phyloP scores from a whole-genome alignment of 2,888 invertebrate species.

The Drosophila siamana region DNA sequence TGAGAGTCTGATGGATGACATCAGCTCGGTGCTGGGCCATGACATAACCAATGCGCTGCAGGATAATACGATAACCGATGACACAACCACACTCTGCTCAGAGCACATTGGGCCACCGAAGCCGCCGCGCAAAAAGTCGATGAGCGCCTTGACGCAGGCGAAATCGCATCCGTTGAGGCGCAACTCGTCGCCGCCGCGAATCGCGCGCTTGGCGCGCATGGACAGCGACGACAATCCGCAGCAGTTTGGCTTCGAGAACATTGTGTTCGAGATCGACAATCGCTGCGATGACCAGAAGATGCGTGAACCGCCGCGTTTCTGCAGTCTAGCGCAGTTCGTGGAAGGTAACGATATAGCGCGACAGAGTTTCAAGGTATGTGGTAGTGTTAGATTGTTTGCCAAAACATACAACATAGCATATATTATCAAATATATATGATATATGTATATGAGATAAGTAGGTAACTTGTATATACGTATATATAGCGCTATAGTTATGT shows the following conservation, averaged over 20 bases:
- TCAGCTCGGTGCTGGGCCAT: conserved; percentile 90
- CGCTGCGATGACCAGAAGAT: conserved; percentile 86
- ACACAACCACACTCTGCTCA: conserved; percentile 89
- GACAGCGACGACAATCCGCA: conserved; percentile 84
- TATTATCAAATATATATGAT: too few species aligned
- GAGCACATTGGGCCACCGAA: conserved; percentile 72
- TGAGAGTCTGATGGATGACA: conserved; percentile 92
- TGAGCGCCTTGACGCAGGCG: conserved; percentile 49
- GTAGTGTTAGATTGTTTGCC: conserved; percentile 1
- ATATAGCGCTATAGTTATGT: conserved; percentile 63
- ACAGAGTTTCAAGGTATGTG: conserved; percentile 89
- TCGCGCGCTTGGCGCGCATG: conserved; percentile 86
- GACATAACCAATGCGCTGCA: conserved; percentile 89
- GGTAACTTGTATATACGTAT: conserved; percentile 27
- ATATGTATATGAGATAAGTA: conserved; percentile 26
- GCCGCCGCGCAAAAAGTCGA: conserved; percentile 71
- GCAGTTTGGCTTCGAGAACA: conserved; percentile 90
- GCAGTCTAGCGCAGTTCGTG: conserved; percentile 92
- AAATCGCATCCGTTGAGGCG: conserved; percentile 85
- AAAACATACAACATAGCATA: conserved; percentile 16
- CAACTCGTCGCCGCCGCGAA: conserved; percentile 85
- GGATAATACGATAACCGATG: conserved; percentile 90
- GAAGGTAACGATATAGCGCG: conserved; percentile 94
- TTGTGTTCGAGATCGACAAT: conserved; percentile 88
- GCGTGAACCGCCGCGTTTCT: conserved; percentile 88